Conservation (phyloP, 2,888 invertebrate species). For the Eilema griseolum region DNA sequence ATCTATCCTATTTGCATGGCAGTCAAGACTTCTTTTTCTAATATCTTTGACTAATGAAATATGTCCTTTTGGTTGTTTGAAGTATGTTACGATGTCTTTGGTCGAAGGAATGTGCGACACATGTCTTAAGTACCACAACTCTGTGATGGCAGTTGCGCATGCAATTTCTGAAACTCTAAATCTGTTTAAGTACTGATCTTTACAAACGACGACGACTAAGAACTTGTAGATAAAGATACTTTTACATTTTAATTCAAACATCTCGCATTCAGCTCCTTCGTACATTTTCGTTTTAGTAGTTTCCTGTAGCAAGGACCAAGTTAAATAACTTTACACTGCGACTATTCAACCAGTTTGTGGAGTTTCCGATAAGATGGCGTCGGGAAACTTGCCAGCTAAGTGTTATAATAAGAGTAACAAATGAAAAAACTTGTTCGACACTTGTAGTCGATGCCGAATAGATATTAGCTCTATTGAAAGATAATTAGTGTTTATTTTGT, state of each 20-base stretch:
- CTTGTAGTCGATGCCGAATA: not conserved
- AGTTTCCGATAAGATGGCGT: not conserved
- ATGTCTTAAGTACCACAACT: not conserved
- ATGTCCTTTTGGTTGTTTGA: not conserved
- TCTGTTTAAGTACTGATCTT: not conserved
- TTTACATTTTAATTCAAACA: not conserved
- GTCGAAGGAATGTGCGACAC: not conserved
- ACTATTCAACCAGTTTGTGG: not conserved
- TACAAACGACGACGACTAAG: not conserved
- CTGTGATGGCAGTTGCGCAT: not conserved
- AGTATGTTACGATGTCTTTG: not conserved
- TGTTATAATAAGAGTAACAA: not conserved
- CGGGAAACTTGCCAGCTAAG: constrained; percentile 1
- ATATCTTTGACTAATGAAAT: not conserved
- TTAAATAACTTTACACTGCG: not conserved
- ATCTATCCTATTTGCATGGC: not conserved
- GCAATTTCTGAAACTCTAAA: not conserved
- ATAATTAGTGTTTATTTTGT: not conserved
- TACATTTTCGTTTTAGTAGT: not conserved
- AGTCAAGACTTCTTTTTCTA: not conserved
- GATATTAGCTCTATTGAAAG: not conserved
- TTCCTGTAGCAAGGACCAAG: not conserved
- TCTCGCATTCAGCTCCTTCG: not conserved
- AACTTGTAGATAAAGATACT: not conserved
- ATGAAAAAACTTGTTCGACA: not conserved